Evolutionary conservation across 2,888 invertebrate species (phyloP).

Genomic region (Agonopterix alstromeriana): DNA sequence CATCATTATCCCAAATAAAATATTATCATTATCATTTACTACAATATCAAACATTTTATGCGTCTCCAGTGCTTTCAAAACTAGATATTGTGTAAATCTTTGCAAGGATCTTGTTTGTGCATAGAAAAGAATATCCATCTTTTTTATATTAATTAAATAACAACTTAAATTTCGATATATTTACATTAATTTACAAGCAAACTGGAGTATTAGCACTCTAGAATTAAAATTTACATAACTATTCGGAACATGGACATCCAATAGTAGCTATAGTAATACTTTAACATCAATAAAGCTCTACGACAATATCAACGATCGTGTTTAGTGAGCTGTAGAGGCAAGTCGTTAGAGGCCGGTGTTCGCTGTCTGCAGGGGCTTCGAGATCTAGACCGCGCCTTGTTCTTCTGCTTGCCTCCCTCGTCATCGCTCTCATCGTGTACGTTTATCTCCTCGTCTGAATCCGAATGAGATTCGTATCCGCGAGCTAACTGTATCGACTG

Average conservation of each 20-base stretch:
- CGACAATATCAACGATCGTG: slow-evolving; percentile 78
- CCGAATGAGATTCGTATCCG: slow-evolving; percentile 72
- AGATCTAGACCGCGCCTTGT: slow-evolving; percentile 65
- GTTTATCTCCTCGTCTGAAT: slow-evolving; percentile 89
- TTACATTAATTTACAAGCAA: slow-evolving; percentile 63
- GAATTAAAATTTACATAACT: slow-evolving; percentile 53
- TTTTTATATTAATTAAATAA: slow-evolving; percentile 45
- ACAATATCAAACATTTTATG: slow-evolving; percentile 9
- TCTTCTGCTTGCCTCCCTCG: slow-evolving; percentile 67
- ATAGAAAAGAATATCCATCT: slow-evolving; percentile 41
- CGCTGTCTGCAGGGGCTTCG: slow-evolving; percentile 58
- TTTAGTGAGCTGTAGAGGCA: slow-evolving; percentile 83
- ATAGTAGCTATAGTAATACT: slow-evolving; percentile 47
- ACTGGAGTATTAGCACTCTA: slow-evolving; percentile 53
- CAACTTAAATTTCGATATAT: slow-evolving; percentile 54
- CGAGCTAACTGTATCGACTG: slow-evolving; percentile 66
- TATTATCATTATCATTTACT: background rate
- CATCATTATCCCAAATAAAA: background rate
- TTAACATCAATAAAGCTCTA: slow-evolving; percentile 41
- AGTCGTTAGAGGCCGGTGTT: slow-evolving; percentile 48
- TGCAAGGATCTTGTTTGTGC: slow-evolving; percentile 39
- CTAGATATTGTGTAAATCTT: no score
- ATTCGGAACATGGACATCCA: slow-evolving; percentile 52
- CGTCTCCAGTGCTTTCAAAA: background rate
- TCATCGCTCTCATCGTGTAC: slow-evolving; percentile 87